Conservation (phyloP, 2,113 vertebrate species). For the Colistium nudipinnis region DNA sequence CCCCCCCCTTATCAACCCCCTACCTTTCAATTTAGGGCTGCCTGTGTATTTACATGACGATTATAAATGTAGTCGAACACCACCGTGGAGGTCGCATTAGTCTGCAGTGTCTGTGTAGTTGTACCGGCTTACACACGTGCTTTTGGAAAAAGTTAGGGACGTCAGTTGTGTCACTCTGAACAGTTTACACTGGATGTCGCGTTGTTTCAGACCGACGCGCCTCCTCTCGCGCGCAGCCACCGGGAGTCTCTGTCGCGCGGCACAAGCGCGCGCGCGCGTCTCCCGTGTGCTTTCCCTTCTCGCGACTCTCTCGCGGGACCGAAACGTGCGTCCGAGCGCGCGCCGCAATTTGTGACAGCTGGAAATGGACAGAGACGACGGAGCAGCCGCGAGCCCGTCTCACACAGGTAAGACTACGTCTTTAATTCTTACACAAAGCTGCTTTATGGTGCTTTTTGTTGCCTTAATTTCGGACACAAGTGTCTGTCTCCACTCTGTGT, state of each 20-base stretch:
- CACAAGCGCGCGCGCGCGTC: constrained; percentile 61
- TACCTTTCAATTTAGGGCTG: too few relatives aligned
- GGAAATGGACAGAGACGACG: constrained; percentile 61
- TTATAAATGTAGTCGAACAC: too few relatives aligned
- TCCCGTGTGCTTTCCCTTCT: constrained; percentile 43
- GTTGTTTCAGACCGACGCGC: too few relatives aligned
- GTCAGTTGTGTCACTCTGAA: too few relatives aligned
- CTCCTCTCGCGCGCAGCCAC: constrained; percentile 29
- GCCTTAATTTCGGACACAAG: neutral
- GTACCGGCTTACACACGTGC: too few relatives aligned
- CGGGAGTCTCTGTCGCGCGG: constrained; percentile 44
- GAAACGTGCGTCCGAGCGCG: constrained; percentile 54
- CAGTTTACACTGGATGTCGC: too few relatives aligned
- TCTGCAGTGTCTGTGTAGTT: too few relatives aligned
- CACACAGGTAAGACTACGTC: neutral
- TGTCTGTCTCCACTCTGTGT: neutral
- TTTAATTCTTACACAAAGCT: too few relatives aligned
- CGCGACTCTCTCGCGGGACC: constrained; percentile 58
- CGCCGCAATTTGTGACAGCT: constrained; percentile 52
- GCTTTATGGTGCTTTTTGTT: neutral
- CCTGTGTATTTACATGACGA: too few relatives aligned
- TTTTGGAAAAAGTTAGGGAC: too few relatives aligned
- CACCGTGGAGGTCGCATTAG: too few relatives aligned
- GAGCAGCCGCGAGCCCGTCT: constrained; percentile 34
- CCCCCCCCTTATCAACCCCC: too few relatives aligned